Percentiles rank a stretch among this genome's conserved stretches.
phyloP scores from a whole-genome alignment of 2,797 vertebrate species.

The Rhynchonycteris naso region DNA sequence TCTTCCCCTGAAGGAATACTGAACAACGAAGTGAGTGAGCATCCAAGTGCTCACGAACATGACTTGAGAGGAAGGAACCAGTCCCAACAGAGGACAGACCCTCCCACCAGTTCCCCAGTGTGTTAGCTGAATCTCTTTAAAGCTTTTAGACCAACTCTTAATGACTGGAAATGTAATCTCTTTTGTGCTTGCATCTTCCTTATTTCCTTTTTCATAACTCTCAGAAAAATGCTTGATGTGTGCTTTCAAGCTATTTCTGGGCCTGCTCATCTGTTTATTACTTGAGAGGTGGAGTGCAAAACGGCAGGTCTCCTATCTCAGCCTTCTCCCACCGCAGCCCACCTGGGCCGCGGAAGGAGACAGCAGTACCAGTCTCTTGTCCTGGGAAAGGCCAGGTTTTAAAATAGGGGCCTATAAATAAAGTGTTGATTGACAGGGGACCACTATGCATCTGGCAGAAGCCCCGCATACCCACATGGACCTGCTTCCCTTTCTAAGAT shows the following conservation, averaged over 20 bases:
- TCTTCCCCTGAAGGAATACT: background rate
- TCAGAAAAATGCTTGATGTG: background rate
- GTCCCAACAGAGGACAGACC: background rate
- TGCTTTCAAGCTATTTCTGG: background rate
- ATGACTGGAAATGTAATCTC: background rate
- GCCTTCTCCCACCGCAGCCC: background rate
- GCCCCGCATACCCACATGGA: accelerated
- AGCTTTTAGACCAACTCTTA: background rate
- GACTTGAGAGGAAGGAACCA: background rate
- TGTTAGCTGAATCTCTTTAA: background rate
- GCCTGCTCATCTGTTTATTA: background rate
- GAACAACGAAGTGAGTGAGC: background rate
- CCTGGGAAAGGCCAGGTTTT: background rate
- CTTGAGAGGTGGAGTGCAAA: background rate
- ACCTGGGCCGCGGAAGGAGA: background rate
- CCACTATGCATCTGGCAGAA: background rate
- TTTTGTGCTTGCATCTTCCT: background rate
- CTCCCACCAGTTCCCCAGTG: background rate
- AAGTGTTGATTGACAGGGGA: background rate
- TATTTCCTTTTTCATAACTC: background rate
- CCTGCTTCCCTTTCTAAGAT: background rate
- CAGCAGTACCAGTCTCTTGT: background rate
- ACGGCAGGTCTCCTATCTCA: background rate
- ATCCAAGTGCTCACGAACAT: background rate
- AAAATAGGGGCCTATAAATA: background rate